Conservation (phyloP, 2,797 vertebrate species). For the Chaunax sp. region DNA sequence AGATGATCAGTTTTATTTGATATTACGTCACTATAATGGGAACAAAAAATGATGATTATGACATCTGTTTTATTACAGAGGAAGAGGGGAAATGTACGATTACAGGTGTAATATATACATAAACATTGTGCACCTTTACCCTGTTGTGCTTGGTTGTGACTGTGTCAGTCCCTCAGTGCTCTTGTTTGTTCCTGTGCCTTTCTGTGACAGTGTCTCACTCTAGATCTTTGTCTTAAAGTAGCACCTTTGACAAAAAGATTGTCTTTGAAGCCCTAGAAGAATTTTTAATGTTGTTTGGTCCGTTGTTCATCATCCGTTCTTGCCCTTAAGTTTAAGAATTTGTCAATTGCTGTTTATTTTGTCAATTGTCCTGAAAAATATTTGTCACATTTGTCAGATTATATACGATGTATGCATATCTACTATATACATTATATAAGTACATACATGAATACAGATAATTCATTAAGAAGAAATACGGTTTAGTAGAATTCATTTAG, state of each 20-base stretch:
- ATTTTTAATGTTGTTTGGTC: conserved; percentile 45
- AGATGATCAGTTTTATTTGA: conserved; percentile 44
- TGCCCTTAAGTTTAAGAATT: conserved; percentile 49
- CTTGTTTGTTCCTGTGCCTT: conserved; percentile 70
- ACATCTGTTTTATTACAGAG: conserved; percentile 27
- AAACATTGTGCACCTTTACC: conserved; percentile 52
- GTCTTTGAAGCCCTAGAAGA: conserved; percentile 45
- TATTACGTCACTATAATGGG: conserved; percentile 43
- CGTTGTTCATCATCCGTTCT: conserved; percentile 42
- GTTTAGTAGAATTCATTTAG: conserved; percentile 38
- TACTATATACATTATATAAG: conserved; percentile 8
- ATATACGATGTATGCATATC: conserved; percentile 46
- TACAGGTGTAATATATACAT: conserved; percentile 57
- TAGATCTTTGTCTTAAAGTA: conserved; percentile 62
- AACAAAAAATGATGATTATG: conserved; percentile 22
- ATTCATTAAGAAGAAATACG: conserved; percentile 48
- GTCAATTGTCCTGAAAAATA: conserved; percentile 47
- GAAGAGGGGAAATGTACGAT: conserved; percentile 24
- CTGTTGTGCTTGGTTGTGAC: conserved; percentile 64
- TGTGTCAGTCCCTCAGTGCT: conserved; percentile 72
- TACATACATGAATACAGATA: conserved; percentile 31
- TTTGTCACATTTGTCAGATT: conserved; percentile 47
- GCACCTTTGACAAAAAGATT: conserved; percentile 53
- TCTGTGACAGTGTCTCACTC: conserved; percentile 55
- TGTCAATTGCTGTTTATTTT: conserved; percentile 49